Evolutionary conservation across 2,888 invertebrate species (phyloP), one percentile per base, ranked within the genome.

Genomic region (Phengaris arion): DNA sequence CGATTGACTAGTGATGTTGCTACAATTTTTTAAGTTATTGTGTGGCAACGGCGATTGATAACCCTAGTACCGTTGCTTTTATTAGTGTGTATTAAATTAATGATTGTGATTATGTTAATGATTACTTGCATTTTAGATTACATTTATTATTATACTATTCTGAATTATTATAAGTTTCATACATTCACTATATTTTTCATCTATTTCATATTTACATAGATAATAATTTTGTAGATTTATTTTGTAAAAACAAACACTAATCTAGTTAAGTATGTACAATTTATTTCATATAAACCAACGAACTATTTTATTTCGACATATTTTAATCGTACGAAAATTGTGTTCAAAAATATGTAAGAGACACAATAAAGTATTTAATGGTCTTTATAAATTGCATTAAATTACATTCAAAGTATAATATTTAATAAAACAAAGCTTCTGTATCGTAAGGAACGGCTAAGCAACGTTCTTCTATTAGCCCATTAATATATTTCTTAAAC

Each of bases 121-220:
- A 48, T 48, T 48, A 48, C 8, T 15, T 57, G 57, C 22, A 22
- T 57, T 57, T 59, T 10, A 59, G 59, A 3, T 59, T 22, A 59
- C 1, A 48, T 7, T 48, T 48, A 22, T 59, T 22, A 59, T 2
- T 59, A 4, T 10, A 10, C 22, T 59, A 59, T 9, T 22, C 22
- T 59, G 59, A 59, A 59, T 22, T 59, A 57, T n/a, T 55, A 57
- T 57, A 57, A 57, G 57, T 57, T 57, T 57, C 22, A 22, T 59
- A 59, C 59, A 59, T 22, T 59, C 22, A 15, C 59, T 59, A 59
- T 59, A 59, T 15, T 59, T 5, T 48, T 48, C 8, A 59, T 22
- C 59, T 9, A 57, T 57, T 15, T 35, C 35, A 15, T 57, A 59
- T 59, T 59, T 59, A 59, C 59, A 59, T 59, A 59, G 15, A 55